phyloP scores from a whole-genome alignment of 2,113 vertebrate genomes.

The Thymallus thymallus region DNA sequence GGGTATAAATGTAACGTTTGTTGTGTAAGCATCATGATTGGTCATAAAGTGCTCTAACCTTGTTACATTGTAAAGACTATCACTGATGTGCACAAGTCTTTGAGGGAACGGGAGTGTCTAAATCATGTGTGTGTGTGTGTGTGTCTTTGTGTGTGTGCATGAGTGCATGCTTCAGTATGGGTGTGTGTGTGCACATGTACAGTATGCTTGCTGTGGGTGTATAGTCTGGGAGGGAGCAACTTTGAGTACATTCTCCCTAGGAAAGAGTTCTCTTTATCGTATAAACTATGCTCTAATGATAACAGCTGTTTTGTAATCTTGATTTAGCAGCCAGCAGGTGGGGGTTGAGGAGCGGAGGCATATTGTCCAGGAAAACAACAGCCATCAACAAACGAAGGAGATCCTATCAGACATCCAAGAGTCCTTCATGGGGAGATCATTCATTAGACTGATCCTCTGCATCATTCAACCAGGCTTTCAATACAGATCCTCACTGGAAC shows the following conservation, averaged over 20 bases:
- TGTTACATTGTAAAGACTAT: slow-evolving; percentile 46
- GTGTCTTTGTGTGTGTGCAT: neutral
- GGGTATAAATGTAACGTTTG: slow-evolving; percentile 63
- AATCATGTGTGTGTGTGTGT: neutral
- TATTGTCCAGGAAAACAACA: neutral
- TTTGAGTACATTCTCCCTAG: too few relatives aligned
- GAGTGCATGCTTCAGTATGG: neutral
- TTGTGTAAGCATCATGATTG: slow-evolving; percentile 62
- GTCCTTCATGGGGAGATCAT: too few relatives aligned
- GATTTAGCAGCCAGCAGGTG: neutral
- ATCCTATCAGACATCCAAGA: neutral
- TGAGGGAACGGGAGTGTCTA: neutral
- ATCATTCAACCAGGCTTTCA: too few relatives aligned
- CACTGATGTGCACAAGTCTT: slow-evolving; percentile 10
- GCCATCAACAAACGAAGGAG: neutral
- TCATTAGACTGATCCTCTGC: too few relatives aligned
- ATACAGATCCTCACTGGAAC: too few relatives aligned
- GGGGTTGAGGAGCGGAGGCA: neutral
- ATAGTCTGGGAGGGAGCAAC: neutral
- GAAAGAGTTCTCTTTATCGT: too few relatives aligned
- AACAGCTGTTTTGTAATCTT: too few relatives aligned
- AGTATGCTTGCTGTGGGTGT: neutral
- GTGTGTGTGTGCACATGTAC: neutral
- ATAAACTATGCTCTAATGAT: too few relatives aligned
- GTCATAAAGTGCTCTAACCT: slow-evolving; percentile 53